phyloP scores from a whole-genome alignment of 2,888 invertebrate genomes.

The Oxycera nigricornis region DNA sequence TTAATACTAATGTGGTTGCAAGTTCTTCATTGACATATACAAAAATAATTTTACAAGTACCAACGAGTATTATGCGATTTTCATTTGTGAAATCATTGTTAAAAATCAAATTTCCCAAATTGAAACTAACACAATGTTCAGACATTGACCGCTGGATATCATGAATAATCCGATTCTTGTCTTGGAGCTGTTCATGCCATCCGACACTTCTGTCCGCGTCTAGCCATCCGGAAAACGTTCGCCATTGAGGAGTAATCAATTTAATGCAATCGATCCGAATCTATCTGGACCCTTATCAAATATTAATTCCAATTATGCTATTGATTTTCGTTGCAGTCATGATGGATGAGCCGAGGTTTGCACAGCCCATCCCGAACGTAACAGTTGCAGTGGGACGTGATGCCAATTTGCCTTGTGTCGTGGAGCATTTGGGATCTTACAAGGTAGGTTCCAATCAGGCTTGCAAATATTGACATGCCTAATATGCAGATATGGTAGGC shows the following conservation, averaged over 20 bases:
- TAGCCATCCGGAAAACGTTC: too few relatives aligned
- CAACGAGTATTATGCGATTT: too few relatives aligned
- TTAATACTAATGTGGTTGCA: too few relatives aligned
- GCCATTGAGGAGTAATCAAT: not conserved
- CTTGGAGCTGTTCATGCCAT: too few relatives aligned
- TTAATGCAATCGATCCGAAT: not conserved
- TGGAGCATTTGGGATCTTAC: conserved; percentile 86
- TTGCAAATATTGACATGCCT: conserved; percentile 21
- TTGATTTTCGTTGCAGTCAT: conserved; percentile 68
- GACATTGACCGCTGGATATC: too few relatives aligned
- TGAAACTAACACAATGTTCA: too few relatives aligned
- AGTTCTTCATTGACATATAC: too few relatives aligned
- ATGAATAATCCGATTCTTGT: too few relatives aligned
- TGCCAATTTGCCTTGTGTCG: conserved; percentile 87
- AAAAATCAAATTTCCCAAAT: too few relatives aligned
- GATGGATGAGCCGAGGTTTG: conserved; percentile 85
- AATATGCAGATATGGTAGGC: not conserved
- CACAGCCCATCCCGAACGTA: conserved; percentile 90
- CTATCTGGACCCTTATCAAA: not conserved
- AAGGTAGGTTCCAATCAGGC: conserved; percentile 69
- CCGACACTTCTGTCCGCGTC: too few relatives aligned
- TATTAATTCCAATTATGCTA: conserved; percentile 28
- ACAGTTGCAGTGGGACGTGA: conserved; percentile 90
- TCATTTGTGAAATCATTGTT: too few relatives aligned
- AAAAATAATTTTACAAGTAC: too few relatives aligned